phyloP scores from a whole-genome alignment of 1,140 invertebrate genomes.

The Aethina tumida region DNA sequence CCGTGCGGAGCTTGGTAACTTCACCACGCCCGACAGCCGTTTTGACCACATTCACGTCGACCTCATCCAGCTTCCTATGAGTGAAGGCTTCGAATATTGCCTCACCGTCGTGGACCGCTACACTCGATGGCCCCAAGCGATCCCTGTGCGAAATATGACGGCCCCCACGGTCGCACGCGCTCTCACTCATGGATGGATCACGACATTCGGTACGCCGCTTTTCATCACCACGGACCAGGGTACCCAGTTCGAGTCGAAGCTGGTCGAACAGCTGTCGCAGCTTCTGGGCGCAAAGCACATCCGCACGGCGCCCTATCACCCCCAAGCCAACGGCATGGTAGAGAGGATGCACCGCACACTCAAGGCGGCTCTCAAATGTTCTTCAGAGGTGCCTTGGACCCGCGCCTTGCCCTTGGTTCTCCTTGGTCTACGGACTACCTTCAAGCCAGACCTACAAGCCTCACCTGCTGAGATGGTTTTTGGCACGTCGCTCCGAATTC shows the following conservation, averaged over 20 bases:
- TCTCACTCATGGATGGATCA: constrained; percentile 28
- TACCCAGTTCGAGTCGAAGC: constrained; percentile 30
- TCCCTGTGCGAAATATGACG: constrained; percentile 31
- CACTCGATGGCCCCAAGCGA: constrained; percentile 38
- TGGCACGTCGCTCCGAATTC: constrained; percentile 28
- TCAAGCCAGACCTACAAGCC: constrained; percentile 24
- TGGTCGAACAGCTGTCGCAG: constrained; percentile 2
- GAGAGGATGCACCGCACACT: constrained; percentile 33
- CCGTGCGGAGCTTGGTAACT: no score
- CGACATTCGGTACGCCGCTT: constrained; percentile 31
- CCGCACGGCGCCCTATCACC: constrained; percentile 8
- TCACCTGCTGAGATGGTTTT: constrained; percentile 32
- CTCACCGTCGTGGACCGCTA: constrained; percentile 39
- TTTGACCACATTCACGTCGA: constrained; percentile 39
- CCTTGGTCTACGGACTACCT: constrained; percentile 24
- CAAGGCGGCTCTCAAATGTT: constrained; percentile 45
- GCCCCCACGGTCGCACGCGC: constrained; percentile 27
- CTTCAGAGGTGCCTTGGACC: constrained; percentile 8
- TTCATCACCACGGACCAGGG: constrained; percentile 37
- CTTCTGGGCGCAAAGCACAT: constrained; percentile 5
- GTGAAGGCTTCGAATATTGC: constrained; percentile 29
- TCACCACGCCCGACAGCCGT: no score
- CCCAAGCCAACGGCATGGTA: no score
- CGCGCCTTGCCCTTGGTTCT: constrained; percentile 23
- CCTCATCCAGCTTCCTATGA: constrained; percentile 36